Conservation (phyloP, 2,888 invertebrate genomes). For the Oscheius sp. region DNA sequence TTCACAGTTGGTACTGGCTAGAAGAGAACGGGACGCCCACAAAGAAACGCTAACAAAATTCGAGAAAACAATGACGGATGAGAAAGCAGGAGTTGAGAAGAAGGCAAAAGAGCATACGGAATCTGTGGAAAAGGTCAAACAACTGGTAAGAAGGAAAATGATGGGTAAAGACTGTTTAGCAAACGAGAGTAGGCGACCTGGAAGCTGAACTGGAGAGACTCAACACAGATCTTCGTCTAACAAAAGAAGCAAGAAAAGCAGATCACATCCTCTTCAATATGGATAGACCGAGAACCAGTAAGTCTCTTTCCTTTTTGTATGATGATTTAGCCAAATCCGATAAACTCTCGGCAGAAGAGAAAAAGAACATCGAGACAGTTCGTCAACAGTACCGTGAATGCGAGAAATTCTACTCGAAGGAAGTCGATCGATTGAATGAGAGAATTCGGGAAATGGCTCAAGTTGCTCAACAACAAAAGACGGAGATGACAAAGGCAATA, state of each 20-base stretch:
- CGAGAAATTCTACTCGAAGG: slow-evolving; percentile 66
- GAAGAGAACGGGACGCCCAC: slow-evolving; percentile 67
- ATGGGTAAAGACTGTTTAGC: slow-evolving; percentile 9
- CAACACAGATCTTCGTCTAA: slow-evolving; percentile 60
- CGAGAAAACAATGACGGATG: slow-evolving; percentile 59
- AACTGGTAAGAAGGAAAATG: slow-evolving; percentile 42
- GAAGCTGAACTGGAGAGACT: slow-evolving; percentile 81
- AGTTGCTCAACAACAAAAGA: slow-evolving; percentile 50
- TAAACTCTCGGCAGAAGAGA: slow-evolving; percentile 59
- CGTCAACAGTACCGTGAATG: slow-evolving; percentile 67
- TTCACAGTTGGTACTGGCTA: slow-evolving; percentile 65
- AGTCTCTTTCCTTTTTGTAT: not conserved
- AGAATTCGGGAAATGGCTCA: slow-evolving; percentile 59
- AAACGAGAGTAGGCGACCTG: slow-evolving; percentile 78
- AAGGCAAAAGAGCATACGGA: slow-evolving; percentile 46
- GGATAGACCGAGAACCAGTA: slow-evolving; percentile 41
- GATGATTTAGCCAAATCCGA: slow-evolving; percentile 41
- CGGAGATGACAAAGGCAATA: slow-evolving; percentile 52
- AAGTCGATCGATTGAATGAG: slow-evolving; percentile 63
- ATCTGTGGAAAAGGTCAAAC: slow-evolving; percentile 42
- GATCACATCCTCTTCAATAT: slow-evolving; percentile 65
- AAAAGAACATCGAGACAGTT: slow-evolving; percentile 58
- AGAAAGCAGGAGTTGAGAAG: slow-evolving; percentile 49
- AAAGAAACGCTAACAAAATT: slow-evolving; percentile 57
- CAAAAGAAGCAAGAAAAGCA: slow-evolving; percentile 63